These are phyloP conservation scores for Emberiza fucata DNA, from an alignment of 2,113 vertebrate species.

Conservation along the genomic window DNA sequence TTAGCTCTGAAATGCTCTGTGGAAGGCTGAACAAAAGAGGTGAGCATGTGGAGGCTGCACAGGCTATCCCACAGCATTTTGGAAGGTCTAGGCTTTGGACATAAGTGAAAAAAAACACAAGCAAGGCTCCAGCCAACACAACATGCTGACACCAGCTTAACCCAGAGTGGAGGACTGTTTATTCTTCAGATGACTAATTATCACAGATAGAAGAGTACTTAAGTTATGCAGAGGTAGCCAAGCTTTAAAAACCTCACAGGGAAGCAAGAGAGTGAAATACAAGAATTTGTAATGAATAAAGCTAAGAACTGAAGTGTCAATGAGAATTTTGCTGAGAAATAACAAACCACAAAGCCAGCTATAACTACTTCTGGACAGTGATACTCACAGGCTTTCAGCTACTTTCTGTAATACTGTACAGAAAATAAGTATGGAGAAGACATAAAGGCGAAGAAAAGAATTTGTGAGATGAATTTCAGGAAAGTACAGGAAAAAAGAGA, in stretches of 20 bases:
- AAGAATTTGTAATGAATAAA: background rate
- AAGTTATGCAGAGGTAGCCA: background rate
- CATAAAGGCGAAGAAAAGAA: background rate
- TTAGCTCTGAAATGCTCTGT: background rate
- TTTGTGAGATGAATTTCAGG: background rate
- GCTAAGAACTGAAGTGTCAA: background rate
- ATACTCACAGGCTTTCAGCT: background rate
- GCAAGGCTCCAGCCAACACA: background rate
- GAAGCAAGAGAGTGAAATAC: background rate
- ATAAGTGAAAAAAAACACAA: background rate
- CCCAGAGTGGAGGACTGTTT: background rate
- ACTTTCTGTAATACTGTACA: background rate
- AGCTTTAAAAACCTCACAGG: conserved; percentile 49
- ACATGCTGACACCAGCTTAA: conserved; percentile 14
- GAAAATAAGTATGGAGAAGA: background rate
- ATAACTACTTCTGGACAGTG: background rate
- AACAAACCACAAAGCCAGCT: background rate
- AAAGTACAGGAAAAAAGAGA: background rate
- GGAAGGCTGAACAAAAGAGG: background rate
- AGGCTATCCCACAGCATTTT: background rate
- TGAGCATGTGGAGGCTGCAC: background rate
- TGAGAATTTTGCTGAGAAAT: background rate
- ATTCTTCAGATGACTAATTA: background rate
- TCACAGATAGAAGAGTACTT: background rate
- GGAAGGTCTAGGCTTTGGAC: background rate